Percentiles rank a stretch among this genome's conserved stretches.
Evolutionary conservation across 2,113 vertebrate species (phyloP).

Genomic region (Cygnus atratus): DNA sequence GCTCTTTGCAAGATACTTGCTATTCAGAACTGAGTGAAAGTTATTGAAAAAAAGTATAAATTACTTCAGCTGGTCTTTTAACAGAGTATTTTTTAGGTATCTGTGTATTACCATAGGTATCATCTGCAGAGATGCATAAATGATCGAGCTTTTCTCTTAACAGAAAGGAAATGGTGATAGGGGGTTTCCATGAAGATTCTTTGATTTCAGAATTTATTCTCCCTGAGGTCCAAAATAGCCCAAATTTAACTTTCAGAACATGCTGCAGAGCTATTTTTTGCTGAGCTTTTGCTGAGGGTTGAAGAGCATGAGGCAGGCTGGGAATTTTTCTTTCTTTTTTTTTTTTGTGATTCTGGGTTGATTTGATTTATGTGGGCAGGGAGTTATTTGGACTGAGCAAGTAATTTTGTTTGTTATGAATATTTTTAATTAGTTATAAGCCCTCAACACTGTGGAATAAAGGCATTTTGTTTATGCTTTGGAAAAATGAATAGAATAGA

Average conservation of each 20-base stretch:
- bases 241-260: conserved; percentile 66
- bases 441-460: conserved; percentile 32
- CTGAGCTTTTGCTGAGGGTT: conserved; percentile 60
- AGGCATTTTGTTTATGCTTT: conserved; percentile 42
- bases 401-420: conserved; percentile 57
- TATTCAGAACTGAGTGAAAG: background rate
- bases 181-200: conserved; percentile 61
- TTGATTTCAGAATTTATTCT: conserved; percentile 69
- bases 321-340: conserved; percentile 41
- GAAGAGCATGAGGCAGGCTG: conserved; percentile 50
- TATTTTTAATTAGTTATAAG: conserved; percentile 55
- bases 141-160: conserved; percentile 24
- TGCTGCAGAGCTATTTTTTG: conserved; percentile 60
- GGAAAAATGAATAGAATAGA: conserved; percentile 21
- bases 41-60: background rate
- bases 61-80: background rate
- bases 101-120: background rate
- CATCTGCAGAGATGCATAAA: conserved; percentile 52
- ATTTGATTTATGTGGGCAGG: conserved; percentile 65
- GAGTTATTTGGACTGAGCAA: conserved; percentile 52
- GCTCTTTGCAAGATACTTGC: background rate
- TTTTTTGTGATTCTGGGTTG: conserved; percentile 50
- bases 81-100: background rate
- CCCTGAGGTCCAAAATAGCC: conserved; percentile 66
- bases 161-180: conserved; percentile 61